A percentile compares a stretch with the other conserved stretches of the same genome.
phyloP scores from a whole-genome alignment of 2,797 vertebrate genomes.

The Sphenodon punctatus region DNA sequence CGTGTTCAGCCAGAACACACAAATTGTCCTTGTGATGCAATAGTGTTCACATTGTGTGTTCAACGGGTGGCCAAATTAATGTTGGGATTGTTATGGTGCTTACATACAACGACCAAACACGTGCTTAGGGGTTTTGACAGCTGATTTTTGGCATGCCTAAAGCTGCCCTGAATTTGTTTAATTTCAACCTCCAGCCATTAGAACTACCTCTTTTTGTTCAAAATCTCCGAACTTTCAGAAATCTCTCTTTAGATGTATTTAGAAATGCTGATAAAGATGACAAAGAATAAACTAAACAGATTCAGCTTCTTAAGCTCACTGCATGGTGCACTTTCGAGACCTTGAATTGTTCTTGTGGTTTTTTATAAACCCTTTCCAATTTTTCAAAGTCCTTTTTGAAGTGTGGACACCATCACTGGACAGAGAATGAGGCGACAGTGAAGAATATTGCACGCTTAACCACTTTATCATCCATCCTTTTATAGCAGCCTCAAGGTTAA shows the following conservation, averaged over 20 bases:
- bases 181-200: not conserved
- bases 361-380: not conserved
- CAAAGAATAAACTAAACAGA: not conserved
- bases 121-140: too few relatives aligned
- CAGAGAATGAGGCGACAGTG: not conserved
- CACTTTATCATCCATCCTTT: not conserved
- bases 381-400: not conserved
- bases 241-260: not conserved
- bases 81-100: too few relatives aligned
- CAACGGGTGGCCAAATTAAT: too few relatives aligned
- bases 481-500: slow-evolving; percentile 5
- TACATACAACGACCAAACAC: too few relatives aligned
- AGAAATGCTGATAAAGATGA: not conserved
- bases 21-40: too few relatives aligned
- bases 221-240: not conserved
- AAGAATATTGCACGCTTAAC: not conserved
- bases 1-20: too few relatives aligned
- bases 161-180: slow-evolving; percentile 4
- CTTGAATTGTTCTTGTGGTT: not conserved
- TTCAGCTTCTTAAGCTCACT: not conserved
- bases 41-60: too few relatives aligned
- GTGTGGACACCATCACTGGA: not conserved
- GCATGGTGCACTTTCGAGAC: not conserved
- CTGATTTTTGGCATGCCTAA: too few relatives aligned
- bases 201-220: not conserved